A percentile compares a stretch with the other conserved stretches of the same genome.
These are phyloP conservation scores for Sitobion miscanthi DNA, from an alignment of 1,140 invertebrate species.

Conservation along the genomic window DNA sequence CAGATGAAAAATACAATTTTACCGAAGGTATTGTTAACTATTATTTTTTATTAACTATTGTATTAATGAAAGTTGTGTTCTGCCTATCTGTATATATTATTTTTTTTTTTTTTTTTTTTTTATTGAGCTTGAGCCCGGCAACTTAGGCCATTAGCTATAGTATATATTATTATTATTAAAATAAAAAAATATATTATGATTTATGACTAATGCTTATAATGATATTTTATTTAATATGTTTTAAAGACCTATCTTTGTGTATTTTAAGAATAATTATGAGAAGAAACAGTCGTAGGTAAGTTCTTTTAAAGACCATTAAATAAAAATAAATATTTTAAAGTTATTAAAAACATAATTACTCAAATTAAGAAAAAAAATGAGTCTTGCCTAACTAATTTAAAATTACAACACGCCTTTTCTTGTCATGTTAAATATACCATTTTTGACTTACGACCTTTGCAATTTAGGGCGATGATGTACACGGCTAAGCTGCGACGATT, in stretches of 20 bases:
- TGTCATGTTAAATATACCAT: not conserved
- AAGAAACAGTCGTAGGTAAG: too few relatives aligned
- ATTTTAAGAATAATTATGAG: too few relatives aligned
- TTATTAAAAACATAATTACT: not conserved
- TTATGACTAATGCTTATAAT: too few relatives aligned
- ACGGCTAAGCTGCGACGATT: not conserved
- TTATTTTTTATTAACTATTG: not conserved
- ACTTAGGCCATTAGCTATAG: too few relatives aligned
- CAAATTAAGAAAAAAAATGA: not conserved
- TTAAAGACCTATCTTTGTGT: too few relatives aligned
- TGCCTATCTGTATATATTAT: not conserved
- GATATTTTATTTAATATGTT: too few relatives aligned
- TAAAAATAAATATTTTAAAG: not conserved
- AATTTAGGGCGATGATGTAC: not conserved
- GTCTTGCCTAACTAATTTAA: not conserved
- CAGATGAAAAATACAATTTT: too few relatives aligned
- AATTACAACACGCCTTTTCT: not conserved
- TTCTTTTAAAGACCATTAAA: too few relatives aligned
- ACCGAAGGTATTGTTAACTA: too few relatives aligned
- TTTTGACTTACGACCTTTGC: not conserved
- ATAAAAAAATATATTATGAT: not conserved
- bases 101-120: too few relatives aligned
- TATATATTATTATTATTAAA: not conserved
- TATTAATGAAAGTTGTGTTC: not conserved
- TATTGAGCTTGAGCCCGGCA: too few relatives aligned